A percentile compares a stretch with the other conserved stretches of the same genome.
phyloP scores from a whole-genome alignment of 1,140 invertebrate genomes.

The Asbolus verrucosus region DNA sequence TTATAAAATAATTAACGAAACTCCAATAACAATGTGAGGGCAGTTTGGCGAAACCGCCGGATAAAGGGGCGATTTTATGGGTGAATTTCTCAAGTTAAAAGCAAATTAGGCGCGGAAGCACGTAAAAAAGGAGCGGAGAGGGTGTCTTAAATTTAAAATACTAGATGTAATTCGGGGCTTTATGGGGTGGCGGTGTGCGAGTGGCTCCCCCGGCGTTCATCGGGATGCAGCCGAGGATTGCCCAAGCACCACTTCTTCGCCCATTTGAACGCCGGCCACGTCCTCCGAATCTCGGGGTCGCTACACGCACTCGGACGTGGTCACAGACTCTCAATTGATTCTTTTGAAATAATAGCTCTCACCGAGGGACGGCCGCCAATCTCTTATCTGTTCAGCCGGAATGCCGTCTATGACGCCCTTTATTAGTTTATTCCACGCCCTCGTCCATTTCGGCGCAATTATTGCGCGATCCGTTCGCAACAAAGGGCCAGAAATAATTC shows the following conservation, averaged over 20 bases:
- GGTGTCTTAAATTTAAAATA: constrained; percentile 48
- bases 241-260: constrained; percentile 22
- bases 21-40: constrained; percentile 13
- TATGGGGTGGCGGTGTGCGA: constrained; percentile 42
- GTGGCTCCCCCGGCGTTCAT: constrained; percentile 38
- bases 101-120: constrained; percentile 42
- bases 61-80: constrained; percentile 24
- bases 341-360: constrained; percentile 43
- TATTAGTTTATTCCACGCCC: constrained; percentile 7
- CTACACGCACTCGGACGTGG: constrained; percentile 49
- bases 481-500: too few species aligned
- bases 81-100: constrained; percentile 24
- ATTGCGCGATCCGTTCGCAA: too few species aligned
- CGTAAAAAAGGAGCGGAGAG: constrained; percentile 42
- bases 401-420: not conserved
- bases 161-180: constrained; percentile 45
- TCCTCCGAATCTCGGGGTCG: constrained; percentile 39
- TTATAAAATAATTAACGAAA: constrained; percentile 19
- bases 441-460: too few species aligned
- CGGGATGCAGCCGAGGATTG: constrained; percentile 22
- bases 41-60: constrained; percentile 14
- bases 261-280: constrained; percentile 42
- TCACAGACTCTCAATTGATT: constrained; percentile 46
- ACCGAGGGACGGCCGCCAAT: constrained; percentile 16
- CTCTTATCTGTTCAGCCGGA: constrained; percentile 17